These are phyloP conservation scores for Tetranychus truncatus DNA, from an alignment of 2,888 invertebrate species.

Conservation along the genomic window DNA sequence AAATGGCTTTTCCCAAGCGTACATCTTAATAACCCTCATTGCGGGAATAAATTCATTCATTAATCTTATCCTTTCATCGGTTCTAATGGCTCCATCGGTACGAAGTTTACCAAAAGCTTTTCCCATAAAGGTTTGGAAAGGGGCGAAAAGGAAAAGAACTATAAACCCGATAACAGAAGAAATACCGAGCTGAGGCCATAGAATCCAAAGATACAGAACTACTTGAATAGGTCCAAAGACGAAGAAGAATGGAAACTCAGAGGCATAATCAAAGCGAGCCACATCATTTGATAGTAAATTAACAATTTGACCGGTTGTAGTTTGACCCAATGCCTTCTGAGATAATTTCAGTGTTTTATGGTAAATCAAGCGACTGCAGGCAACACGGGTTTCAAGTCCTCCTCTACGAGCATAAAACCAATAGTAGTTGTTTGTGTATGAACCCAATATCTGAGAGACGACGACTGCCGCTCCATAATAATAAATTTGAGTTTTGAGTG, in stretches of 20 bases:
- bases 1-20: slow-evolving; percentile 80
- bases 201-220: slow-evolving; percentile 55
- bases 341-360: slow-evolving; percentile 45
- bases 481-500: background rate
- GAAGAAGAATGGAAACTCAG: background rate
- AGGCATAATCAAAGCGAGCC: slow-evolving; percentile 55
- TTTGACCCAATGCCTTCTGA: slow-evolving; percentile 62
- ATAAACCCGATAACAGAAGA: slow-evolving; percentile 54
- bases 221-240: slow-evolving; percentile 48
- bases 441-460: slow-evolving; percentile 13
- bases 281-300: slow-evolving; percentile 87
- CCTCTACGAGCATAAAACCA: slow-evolving; percentile 62
- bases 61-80: slow-evolving; percentile 69
- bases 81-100: slow-evolving; percentile 57
- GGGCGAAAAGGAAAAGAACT: slow-evolving; percentile 56
- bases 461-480: background rate
- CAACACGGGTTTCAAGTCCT: slow-evolving; percentile 42
- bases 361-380: slow-evolving; percentile 61
- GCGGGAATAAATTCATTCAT: slow-evolving; percentile 88
- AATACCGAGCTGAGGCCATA: slow-evolving; percentile 54
- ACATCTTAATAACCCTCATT: slow-evolving; percentile 89
- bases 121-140: slow-evolving; percentile 41
- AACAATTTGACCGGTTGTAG: slow-evolving; percentile 73
- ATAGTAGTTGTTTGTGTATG: slow-evolving; percentile 48
- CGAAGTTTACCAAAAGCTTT: slow-evolving; percentile 40